These are phyloP conservation scores for Notothenia coriiceps DNA, from an alignment of 2,113 vertebrate species.

Conservation along the genomic window DNA sequence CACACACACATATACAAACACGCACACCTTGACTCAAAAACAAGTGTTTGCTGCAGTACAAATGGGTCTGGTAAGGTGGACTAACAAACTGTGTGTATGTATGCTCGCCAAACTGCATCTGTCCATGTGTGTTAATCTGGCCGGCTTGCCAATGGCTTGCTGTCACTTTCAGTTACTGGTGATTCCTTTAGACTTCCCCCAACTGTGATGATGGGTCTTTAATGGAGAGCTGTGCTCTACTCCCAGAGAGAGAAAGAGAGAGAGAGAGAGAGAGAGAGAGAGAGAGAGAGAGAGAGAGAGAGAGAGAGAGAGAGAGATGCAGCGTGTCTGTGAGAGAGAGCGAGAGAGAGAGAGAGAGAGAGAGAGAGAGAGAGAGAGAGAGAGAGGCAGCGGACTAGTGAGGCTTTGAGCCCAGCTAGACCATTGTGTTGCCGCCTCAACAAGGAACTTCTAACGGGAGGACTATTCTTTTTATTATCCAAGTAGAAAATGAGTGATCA, in stretches of 20 bases:
- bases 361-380: constrained; percentile 55
- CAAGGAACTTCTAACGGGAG: constrained; percentile 51
- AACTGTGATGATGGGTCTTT: constrained; percentile 77
- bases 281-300: constrained; percentile 51
- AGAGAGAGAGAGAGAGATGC: constrained; percentile 43
- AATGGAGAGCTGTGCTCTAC: constrained; percentile 68
- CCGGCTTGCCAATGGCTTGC: constrained; percentile 76
- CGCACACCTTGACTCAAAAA: constrained; percentile 4
- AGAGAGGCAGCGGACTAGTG: constrained; percentile 56
- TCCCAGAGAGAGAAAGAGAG: constrained; percentile 1
- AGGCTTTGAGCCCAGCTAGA: constrained; percentile 58
- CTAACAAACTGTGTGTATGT: constrained; percentile 41
- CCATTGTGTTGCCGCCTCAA: constrained; percentile 49
- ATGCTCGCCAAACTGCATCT: constrained; percentile 24
- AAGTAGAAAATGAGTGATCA: constrained; percentile 62
- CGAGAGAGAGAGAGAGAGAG: constrained; percentile 51
- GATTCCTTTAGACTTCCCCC: constrained; percentile 85
- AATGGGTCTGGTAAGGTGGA: constrained; percentile 28
- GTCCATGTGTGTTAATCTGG: constrained; percentile 33
- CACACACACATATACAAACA: neutral
- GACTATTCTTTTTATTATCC: constrained; percentile 14
- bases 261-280: too few relatives aligned
- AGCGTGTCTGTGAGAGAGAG: neutral
- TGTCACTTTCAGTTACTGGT: constrained; percentile 84
- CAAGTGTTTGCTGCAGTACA: constrained; percentile 18